These are phyloP conservation scores for Galeruca laticollis DNA, from an alignment of 2,888 invertebrate genomes.

Conservation along the genomic window DNA sequence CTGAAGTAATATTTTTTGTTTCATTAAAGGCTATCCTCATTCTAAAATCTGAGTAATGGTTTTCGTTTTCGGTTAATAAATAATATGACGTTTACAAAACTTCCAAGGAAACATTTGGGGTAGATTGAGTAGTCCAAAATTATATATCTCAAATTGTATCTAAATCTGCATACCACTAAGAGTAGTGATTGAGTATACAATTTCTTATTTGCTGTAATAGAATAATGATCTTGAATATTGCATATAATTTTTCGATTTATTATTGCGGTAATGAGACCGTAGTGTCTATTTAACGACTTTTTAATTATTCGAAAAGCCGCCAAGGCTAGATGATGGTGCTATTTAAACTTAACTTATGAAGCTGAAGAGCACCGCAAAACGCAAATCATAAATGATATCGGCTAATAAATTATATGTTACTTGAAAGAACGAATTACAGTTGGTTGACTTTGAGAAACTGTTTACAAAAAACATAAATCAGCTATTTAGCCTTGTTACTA, in stretches of 20 bases:
- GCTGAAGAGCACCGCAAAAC: constrained; percentile 2
- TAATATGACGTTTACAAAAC: too few species aligned
- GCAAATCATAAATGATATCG: background rate
- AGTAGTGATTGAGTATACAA: too few species aligned
- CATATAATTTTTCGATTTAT: constrained; percentile 4
- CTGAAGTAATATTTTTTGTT: background rate
- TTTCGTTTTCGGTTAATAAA: too few species aligned
- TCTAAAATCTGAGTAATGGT: too few species aligned
- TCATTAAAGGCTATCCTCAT: background rate
- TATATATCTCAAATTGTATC: too few species aligned
- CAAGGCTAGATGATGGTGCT: background rate
- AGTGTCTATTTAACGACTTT: constrained; percentile 3
- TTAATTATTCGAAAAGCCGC: constrained; percentile 10
- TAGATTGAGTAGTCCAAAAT: too few species aligned
- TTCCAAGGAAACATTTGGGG: too few species aligned
- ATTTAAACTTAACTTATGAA: constrained; percentile 10
- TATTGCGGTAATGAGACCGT: background rate
- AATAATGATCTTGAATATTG: background rate
- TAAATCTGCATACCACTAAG: too few species aligned
- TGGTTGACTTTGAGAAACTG: background rate
- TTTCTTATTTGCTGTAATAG: too few species aligned
- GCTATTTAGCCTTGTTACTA: too few species aligned
- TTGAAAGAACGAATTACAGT: background rate
- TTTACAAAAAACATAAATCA: background rate
- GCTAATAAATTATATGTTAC: background rate